Base-by-base conservation (phyloP, 2,797 vertebrate genomes). In the Micropoecilia bifurca region DNA sequence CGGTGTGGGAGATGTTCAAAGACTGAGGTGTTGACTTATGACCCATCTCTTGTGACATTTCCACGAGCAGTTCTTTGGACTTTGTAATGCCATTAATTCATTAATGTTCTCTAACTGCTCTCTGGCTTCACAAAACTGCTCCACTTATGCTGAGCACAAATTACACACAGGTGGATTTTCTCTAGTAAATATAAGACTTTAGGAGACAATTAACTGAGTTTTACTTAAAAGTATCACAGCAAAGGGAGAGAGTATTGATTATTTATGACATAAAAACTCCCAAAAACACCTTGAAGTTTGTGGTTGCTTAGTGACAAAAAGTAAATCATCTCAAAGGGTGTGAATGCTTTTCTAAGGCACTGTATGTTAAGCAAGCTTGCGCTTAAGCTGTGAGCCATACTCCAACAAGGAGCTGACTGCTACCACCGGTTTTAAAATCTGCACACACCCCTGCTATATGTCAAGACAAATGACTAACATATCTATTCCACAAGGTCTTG, bases 381-480 rank as follows among this genome's bases (percentile, higher is more conserved):
- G 48, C 43, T 57, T 83, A 12, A 73, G 61, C 8, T 72, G 36
- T 25, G 55, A 41, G 45, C 50, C 74, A 12, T 48, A 75, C 30
- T 75, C 14, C 33, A 89, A 74, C 76, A 61, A 55, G 61, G 55
- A 87, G 55, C 77, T 12, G 73, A 86, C 46, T 82, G 76, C 84
- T 28, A 79, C 79, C 36, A 41, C 0, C 71, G 63, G 75, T 73
- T 55, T 79, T 87, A 79, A 87, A 82, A 84, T 86, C 59, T 85
- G 69, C 83, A 80, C 86, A 85, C n/a, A 28, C 28, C 53, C 28
- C 78, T 12, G 10, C 83, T 78, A 76, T 63, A 41, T 82, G 71
- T 86, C 45, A 73, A 89, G 75, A 86, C 80, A 87, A 90, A 89
- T 1, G 28, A 89, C 86, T 86, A 87, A 88, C 85, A 79, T 78